Percentiles rank a stretch among this genome's conserved stretches.
These are phyloP conservation scores for Oncorhynchus masou DNA, from an alignment of 2,113 vertebrate species.

Conservation along the genomic window DNA sequence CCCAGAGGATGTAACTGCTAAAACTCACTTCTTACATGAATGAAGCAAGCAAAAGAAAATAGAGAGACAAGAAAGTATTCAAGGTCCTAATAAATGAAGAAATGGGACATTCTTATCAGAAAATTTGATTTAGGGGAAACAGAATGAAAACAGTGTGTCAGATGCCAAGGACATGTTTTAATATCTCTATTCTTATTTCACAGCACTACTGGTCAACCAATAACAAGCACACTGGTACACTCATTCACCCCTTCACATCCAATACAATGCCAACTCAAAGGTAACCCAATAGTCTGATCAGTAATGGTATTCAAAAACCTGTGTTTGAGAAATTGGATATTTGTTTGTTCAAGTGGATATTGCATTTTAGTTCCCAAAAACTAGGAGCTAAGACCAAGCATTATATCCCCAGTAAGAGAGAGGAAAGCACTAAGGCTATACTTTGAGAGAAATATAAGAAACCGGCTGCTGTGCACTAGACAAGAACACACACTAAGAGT, in stretches of 20 bases:
- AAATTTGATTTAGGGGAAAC: background rate
- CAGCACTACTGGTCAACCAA: no score
- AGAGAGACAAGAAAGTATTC: constrained; percentile 5
- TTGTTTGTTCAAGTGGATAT: background rate
- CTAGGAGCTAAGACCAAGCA: background rate
- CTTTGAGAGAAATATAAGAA: background rate
- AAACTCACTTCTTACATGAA: constrained; percentile 12
- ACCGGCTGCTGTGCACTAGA: background rate
- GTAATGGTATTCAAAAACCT: no score
- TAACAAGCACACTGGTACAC: no score
- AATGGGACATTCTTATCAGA: background rate
- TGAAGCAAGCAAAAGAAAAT: constrained; percentile 7
- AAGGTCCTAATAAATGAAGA: background rate
- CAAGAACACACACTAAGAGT: background rate
- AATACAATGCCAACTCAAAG: no score
- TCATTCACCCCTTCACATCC: no score
- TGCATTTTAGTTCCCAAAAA: background rate
- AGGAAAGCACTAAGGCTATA: background rate
- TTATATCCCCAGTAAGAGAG: background rate
- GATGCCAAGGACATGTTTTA: background rate
- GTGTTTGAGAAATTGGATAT: no score
- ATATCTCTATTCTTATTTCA: no score
- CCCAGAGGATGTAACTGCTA: constrained; percentile 33
- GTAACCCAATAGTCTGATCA: no score
- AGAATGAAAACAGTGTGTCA: background rate